Evolutionary conservation across 2,888 invertebrate genomes (phyloP).

Genomic region (Yponomeuta sedellus): DNA sequence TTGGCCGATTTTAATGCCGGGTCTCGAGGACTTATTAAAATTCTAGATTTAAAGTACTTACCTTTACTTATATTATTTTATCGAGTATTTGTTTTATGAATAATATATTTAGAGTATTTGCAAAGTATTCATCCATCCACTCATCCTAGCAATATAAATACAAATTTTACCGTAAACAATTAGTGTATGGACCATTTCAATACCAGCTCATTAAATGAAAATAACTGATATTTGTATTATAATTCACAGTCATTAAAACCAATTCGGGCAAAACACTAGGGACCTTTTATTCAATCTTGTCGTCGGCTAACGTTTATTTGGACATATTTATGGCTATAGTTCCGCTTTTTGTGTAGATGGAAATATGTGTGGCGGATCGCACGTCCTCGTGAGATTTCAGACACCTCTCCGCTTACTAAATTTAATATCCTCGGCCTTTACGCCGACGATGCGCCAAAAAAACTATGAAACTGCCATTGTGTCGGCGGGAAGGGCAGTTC

Average conservation of each 20-base stretch:
- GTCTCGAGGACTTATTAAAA: too few relatives aligned
- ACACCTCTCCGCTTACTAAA: constrained; percentile 77
- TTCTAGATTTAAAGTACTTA: too few relatives aligned
- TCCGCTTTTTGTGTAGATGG: constrained; percentile 75
- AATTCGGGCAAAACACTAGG: constrained; percentile 42
- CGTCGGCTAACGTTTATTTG: constrained; percentile 74
- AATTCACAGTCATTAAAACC: neutral
- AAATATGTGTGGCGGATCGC: constrained; percentile 78
- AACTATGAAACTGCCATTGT: constrained; percentile 72
- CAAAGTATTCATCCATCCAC: too few relatives aligned
- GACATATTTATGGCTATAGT: constrained; percentile 78
- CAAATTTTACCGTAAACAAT: neutral
- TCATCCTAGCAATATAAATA: too few relatives aligned
- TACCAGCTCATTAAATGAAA: neutral
- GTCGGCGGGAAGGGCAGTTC: constrained; percentile 73
- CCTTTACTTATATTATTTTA: too few relatives aligned
- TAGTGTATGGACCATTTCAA: neutral
- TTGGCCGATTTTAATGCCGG: neutral
- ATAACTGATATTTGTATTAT: neutral
- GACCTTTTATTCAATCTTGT: constrained; percentile 50
- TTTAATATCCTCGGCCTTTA: constrained; percentile 74
- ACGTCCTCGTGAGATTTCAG: constrained; percentile 76
- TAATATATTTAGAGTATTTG: too few relatives aligned
- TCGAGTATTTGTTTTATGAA: too few relatives aligned
- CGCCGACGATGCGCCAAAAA: constrained; percentile 63